phyloP scores from a whole-genome alignment of 2,797 vertebrate species.

The Phrynocephalus forsythii region DNA sequence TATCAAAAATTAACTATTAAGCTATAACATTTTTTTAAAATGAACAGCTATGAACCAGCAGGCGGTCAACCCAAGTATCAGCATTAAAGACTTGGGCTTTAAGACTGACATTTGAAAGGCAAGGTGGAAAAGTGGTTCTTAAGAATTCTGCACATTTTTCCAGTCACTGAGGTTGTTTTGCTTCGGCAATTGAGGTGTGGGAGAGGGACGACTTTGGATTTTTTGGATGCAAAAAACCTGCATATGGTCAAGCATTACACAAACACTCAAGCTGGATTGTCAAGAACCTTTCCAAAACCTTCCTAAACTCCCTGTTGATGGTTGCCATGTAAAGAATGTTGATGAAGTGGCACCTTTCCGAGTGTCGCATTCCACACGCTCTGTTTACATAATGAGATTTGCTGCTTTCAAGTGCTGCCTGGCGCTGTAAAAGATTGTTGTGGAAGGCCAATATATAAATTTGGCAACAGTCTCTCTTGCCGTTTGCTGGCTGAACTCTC shows the following conservation, averaged over 20 bases:
- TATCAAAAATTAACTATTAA: neutral
- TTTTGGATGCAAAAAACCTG: neutral
- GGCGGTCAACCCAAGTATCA: neutral
- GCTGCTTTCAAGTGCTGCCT: neutral
- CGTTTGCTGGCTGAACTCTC: conserved; percentile 30
- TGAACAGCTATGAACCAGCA: neutral
- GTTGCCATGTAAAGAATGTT: neutral
- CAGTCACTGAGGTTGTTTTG: too few species aligned
- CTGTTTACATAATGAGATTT: neutral
- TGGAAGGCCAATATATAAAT: neutral
- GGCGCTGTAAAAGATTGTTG: neutral
- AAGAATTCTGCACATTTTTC: neutral
- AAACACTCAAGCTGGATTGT: neutral
- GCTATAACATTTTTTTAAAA: neutral
- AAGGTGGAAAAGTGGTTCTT: neutral
- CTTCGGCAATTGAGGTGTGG: neutral
- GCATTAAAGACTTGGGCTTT: neutral
- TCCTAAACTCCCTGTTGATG: neutral
- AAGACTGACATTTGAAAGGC: neutral
- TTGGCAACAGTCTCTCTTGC: neutral
- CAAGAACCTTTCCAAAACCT: neutral
- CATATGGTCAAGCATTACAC: neutral
- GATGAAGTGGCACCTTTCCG: neutral
- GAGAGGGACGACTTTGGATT: neutral
- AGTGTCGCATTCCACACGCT: neutral